Evolutionary conservation across 1,140 invertebrate genomes (phyloP).

Genomic region (Batillaria attramentaria): DNA sequence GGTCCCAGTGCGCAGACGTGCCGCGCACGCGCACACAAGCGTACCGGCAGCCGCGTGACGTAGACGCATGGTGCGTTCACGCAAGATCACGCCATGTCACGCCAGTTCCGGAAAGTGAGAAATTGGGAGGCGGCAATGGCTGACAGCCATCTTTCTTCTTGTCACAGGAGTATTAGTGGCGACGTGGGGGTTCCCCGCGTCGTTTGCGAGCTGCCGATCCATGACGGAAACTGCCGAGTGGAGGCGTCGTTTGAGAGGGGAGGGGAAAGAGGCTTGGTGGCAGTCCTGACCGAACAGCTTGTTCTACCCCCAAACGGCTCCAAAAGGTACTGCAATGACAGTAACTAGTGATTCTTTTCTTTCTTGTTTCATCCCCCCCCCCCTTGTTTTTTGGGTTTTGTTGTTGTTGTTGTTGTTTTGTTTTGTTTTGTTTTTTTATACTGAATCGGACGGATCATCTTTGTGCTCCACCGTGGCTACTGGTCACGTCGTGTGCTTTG

Average conservation of each 20-base stretch:
- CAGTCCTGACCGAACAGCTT: no score
- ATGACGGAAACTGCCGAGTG: constrained; percentile 24
- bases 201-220: constrained; percentile 16
- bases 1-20: no score
- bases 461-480: no score
- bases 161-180: constrained; percentile 24
- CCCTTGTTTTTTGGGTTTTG: no score
- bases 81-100: constrained; percentile 33
- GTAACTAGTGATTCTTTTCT: no score
- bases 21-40: constrained; percentile 2
- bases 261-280: neutral
- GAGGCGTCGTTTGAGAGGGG: neutral
- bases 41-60: constrained; percentile 9
- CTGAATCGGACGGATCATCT: no score
- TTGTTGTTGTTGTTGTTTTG: no score
- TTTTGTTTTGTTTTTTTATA: no score
- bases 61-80: constrained; percentile 31
- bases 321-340: no score
- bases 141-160: constrained; percentile 37
- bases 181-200: constrained; percentile 7
- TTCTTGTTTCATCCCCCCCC: no score
- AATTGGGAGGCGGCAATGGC: constrained; percentile 21
- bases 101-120: constrained; percentile 29
- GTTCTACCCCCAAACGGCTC: no score
- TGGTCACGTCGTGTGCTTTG: no score